Evolutionary conservation across 2,888 invertebrate genomes (phyloP), one percentile per base, ranked within the genome.

Genomic region (Dolomedes plantarius): DNA sequence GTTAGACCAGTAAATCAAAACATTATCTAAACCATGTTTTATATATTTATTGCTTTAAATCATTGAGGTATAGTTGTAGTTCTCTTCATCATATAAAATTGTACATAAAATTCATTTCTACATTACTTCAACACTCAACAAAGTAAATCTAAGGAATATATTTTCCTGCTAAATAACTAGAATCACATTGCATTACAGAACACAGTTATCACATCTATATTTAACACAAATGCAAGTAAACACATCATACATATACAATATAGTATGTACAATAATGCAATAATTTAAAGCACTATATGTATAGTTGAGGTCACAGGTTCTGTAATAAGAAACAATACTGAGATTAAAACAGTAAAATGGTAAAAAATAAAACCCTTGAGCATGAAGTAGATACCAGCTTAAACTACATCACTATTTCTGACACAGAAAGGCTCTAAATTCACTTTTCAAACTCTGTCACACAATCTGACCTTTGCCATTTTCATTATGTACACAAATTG

Each of bases 31-130:
- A 78, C 73, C 73, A 78, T 78, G 46, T 85, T 62, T 78, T 71
- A 78, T 85, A 74, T 79, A 69, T 82, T 86, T 86, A 86, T 86
- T 86, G 86, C 86, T 86, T 78, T 86, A 86, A 86, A 86, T 86
- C 86, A 86, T 79, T 86, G 86, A 86, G 86, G 86, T 86, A 86
- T 86, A 72, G 78, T 79, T 86, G 79, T 86, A 86, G 74, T 79
- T 86, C 79, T 86, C 79, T 86, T 79, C 86, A 28, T 74, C 79
- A 78, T 86, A 86, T 86, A 86, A 86, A 86, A 86, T 86, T 86
- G 78, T 86, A 86, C 86, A 86, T 86, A 79, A 78, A 86, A 78
- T 86, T 86, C 75, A 78, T 79, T 65, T 85, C 83, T 85, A 85
- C 83, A 78, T 65, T 77, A 78, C 74, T 46, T 78, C 28, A 85